Base-by-base conservation (phyloP, 1,140 invertebrate genomes). In the Vanessa atalanta region DNA sequence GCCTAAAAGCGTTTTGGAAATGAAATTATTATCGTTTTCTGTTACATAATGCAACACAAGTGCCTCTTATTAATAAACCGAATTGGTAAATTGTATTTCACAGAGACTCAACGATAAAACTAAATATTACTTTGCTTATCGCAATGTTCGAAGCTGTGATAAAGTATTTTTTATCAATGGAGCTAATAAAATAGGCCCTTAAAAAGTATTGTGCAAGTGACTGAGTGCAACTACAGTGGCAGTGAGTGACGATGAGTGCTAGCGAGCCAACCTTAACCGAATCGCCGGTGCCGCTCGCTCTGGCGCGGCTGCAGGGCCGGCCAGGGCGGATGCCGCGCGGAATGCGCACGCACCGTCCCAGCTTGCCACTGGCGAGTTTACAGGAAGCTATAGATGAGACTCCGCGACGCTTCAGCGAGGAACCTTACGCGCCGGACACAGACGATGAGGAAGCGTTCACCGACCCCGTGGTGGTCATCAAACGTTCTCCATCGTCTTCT, bases 381-480 rank as follows among this genome's bases (percentile, higher is more conserved):
- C 87, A 91, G 78, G 89, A 93, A 77, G 80, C 91, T 15, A 85
- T 82, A n/a, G 89, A 91, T 47, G 91, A 91, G 77, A 87, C 83
- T 13, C 87, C 88, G n/a, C 83, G 90, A 51, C 89, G 89, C 31
- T 91, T 80, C 76, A 91, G 88, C 69, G 85, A 93, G 60, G 80
- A 94, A 89, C 72, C 86, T 79, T 79, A 83, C 65, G 86, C 87
- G n/a, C 78, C 83, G n/a, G 87, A 89, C 70, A 86, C 85, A 9
- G 90, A 93, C 53, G 93, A 93, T 67, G 93, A 93, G 23, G 91
- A 91, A 66, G 79, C 90, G 6, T 93, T 93, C 86, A 84, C 83
- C 74, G 91, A 93, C 64, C 77, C 86, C 8, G 84, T 84, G 4
- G 81, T 89, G 14, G 83, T 85, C 26, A 85, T 84, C 37, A 84